A percentile compares a stretch with the other conserved stretches of the same genome.
Conservation (phyloP, 2,888 invertebrate species). For the Caenorhabditis becei region DNA sequence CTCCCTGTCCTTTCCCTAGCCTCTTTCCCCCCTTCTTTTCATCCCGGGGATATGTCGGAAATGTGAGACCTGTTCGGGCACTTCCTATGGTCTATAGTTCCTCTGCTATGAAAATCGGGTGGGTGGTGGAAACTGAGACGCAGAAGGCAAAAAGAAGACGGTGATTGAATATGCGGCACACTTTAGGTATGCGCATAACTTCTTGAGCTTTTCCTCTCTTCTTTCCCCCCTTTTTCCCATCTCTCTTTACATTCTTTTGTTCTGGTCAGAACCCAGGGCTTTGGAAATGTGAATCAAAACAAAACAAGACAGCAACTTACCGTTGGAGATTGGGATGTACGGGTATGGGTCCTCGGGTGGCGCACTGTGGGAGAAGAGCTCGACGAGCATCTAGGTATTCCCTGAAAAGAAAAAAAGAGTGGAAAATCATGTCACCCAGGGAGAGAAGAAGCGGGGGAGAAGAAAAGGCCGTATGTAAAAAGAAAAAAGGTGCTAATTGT, state of each 20-base stretch:
- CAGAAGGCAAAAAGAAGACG: constrained; percentile 29
- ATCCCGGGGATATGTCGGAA: constrained; percentile 22
- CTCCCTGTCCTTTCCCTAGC: background rate
- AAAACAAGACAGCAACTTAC: constrained; percentile 25
- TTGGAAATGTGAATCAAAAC: background rate
- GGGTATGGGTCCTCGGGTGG: constrained; percentile 48
- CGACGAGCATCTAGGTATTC: constrained; percentile 36
- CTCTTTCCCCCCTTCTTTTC: constrained; percentile 4
- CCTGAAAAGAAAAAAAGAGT: constrained; percentile 8
- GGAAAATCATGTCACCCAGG: background rate
- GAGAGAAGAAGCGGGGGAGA: background rate
- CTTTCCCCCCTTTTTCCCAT: background rate
- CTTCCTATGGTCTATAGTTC: constrained; percentile 12
- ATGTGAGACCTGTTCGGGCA: constrained; percentile 33
- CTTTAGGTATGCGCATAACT: constrained; percentile 65
- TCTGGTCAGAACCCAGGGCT: too few species aligned
- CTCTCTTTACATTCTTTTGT: constrained; percentile 27
- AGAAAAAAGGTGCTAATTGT: constrained; percentile 37
- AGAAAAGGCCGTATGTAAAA: background rate
- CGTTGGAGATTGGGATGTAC: constrained; percentile 18
- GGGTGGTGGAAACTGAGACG: constrained; percentile 42
- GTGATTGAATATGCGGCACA: constrained; percentile 56
- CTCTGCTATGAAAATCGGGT: constrained; percentile 31
- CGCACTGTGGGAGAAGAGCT: constrained; percentile 39
- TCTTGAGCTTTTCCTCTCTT: constrained; percentile 36